These are phyloP conservation scores for Hemistola chrysoprasaria DNA, from an alignment of 2,888 invertebrate genomes.

Conservation along the genomic window DNA sequence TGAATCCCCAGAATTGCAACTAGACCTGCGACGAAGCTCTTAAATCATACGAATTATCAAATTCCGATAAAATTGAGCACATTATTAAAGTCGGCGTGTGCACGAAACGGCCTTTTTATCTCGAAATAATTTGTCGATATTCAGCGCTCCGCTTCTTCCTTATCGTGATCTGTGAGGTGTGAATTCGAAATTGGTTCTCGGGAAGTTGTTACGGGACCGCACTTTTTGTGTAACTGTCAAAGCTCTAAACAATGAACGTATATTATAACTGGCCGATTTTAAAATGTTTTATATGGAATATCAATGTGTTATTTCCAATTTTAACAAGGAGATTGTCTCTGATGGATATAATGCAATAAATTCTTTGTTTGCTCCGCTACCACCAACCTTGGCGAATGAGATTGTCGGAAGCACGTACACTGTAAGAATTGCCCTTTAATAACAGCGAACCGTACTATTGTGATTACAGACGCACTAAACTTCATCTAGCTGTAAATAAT, in stretches of 20 bases:
- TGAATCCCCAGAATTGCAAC: constrained; percentile 55
- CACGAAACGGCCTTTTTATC: constrained; percentile 48
- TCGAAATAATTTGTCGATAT: constrained; percentile 55
- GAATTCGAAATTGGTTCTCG: constrained; percentile 59
- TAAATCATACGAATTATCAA: constrained; percentile 50
- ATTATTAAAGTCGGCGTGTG: constrained; percentile 39
- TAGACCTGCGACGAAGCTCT: constrained; percentile 44
- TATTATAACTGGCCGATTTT: too few relatives aligned
- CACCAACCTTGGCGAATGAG: constrained; percentile 54
- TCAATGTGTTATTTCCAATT: too few relatives aligned
- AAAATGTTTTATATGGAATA: too few relatives aligned
- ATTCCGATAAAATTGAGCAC: constrained; percentile 49
- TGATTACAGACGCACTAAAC: constrained; percentile 70
- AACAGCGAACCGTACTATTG: constrained; percentile 66
- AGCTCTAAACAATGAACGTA: constrained; percentile 26
- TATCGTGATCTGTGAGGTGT: constrained; percentile 63
- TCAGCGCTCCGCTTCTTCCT: constrained; percentile 43
- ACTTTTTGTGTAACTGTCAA: constrained; percentile 39
- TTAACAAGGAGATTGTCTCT: too few relatives aligned
- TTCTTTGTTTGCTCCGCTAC: constrained; percentile 48
- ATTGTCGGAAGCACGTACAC: constrained; percentile 69
- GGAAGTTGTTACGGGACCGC: constrained; percentile 39
- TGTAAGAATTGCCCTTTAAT: constrained; percentile 75
- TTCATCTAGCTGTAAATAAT: constrained; percentile 76
- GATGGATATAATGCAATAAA: constrained; percentile 19